Base-by-base conservation (phyloP, 1,140 invertebrate species). In the Schlechtendalia chinensis region DNA sequence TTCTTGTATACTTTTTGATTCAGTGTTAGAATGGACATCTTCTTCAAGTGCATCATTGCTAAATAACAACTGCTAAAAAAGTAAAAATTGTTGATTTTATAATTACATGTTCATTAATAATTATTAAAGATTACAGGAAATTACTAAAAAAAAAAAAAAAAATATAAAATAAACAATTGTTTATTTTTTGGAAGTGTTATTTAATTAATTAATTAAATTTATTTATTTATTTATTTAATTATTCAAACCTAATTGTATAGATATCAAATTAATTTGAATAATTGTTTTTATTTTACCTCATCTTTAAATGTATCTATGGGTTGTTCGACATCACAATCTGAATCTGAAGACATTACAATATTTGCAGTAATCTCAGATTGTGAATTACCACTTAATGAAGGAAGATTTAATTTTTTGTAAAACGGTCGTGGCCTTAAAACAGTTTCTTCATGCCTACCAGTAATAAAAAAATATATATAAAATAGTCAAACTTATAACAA, bases 341-440 rank as follows among this genome's bases (percentile, higher is more conserved):
- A 63, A 63, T 79, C 75, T 59, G 75, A 79, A 50, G 59, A 79
- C 75, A 79, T 79, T 22, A 12, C 22, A 29, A 47, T 63, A 79
- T 47, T 22, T 47, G 24, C 22, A 6, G 14, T 22, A 17, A 47
- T 59, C 0, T 79, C 58, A 50, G 58, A 29, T 79, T 63, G 17
- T 63, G 17, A 27, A 19, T 47, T 61, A 17, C 75, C 75, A 79
- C n/a, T 79, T 27, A 79, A 24, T 47, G 75, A 47, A 50, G 75
- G 75, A 24, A 79, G 75, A 61, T 61, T 45, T 61, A 79, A 79
- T 63, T 63, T 79, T 29, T 79, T 63, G n/a, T 79, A 79, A 63
- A 79, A 79, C 45, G 8, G 11, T 5, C 45, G 59, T 79, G 58
- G 75, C 17, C 58, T 79, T n/a, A 79, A 79, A 63, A 79, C 19